Evolutionary conservation across 2,888 invertebrate species (phyloP).

Genomic region (Eristalis arbustorum): DNA sequence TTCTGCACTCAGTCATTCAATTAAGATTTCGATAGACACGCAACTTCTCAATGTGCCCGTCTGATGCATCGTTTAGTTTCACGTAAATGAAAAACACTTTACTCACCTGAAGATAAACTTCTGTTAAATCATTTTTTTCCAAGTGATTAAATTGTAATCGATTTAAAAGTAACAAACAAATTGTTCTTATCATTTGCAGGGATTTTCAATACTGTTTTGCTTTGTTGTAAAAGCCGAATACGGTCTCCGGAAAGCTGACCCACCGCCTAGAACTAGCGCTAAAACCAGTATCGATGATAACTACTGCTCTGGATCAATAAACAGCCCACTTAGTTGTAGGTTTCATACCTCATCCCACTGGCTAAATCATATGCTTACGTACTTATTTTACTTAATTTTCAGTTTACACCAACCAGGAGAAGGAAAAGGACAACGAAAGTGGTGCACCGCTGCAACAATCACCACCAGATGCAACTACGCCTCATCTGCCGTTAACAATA

Average conservation of each 20-base stretch:
- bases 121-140: slow-evolving; percentile 5
- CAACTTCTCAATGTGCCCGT: slow-evolving; percentile 6
- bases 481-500: slow-evolving; percentile 78
- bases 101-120: slow-evolving; percentile 10
- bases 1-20: slow-evolving; percentile 17
- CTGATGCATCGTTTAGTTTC: neutral
- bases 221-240: slow-evolving; percentile 80
- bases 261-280: slow-evolving; percentile 75
- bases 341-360: slow-evolving; percentile 42
- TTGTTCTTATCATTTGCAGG: slow-evolving; percentile 73
- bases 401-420: slow-evolving; percentile 80
- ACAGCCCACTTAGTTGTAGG: slow-evolving; percentile 80
- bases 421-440: slow-evolving; percentile 79
- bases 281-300: slow-evolving; percentile 79
- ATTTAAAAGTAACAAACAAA: neutral
- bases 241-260: slow-evolving; percentile 74
- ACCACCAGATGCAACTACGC: slow-evolving; percentile 71
- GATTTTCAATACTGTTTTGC: slow-evolving; percentile 78
- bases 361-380: neutral
- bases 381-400: slow-evolving; percentile 23
- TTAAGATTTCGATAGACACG: slow-evolving; percentile 5
- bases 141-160: slow-evolving; percentile 36
- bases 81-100: slow-evolving; percentile 49
- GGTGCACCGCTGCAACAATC: slow-evolving; percentile 73
- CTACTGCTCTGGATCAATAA: slow-evolving; percentile 79